phyloP scores from a whole-genome alignment of 1,140 invertebrate genomes.

The Polypedilum vanderplanki region DNA sequence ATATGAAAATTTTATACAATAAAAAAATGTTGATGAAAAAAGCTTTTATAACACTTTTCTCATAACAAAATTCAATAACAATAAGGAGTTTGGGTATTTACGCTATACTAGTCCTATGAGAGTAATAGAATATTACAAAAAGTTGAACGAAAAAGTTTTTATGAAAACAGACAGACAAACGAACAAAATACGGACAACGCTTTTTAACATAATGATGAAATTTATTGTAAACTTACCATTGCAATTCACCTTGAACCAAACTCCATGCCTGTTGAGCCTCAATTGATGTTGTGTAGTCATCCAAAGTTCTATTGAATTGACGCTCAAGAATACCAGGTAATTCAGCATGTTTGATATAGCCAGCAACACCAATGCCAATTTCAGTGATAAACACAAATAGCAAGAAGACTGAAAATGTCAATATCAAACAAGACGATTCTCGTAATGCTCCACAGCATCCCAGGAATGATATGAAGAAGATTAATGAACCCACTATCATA shows the following conservation, averaged over 20 bases:
- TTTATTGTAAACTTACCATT: conserved; percentile 46
- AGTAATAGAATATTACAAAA: too few species aligned
- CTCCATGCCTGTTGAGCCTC: conserved; percentile 63
- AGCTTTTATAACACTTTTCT: too few species aligned
- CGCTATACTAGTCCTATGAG: too few species aligned
- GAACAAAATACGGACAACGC: too few species aligned
- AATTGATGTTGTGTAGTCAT: conserved; percentile 53
- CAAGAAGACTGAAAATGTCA: conserved; percentile 79
- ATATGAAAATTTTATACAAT: too few species aligned
- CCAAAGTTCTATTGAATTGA: conserved; percentile 61
- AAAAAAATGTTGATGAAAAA: too few species aligned
- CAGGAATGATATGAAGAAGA: conserved; percentile 79
- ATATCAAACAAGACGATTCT: conserved; percentile 81
- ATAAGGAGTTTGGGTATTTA: too few species aligned
- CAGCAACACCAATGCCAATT: conserved; percentile 74
- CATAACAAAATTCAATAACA: too few species aligned
- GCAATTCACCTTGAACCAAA: conserved; percentile 69
- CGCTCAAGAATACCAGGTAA: conserved; percentile 57
- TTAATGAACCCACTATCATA: conserved; percentile 74
- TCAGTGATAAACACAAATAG: conserved; percentile 77
- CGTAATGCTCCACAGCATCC: conserved; percentile 82
- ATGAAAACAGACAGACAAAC: too few species aligned
- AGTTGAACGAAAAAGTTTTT: too few species aligned
- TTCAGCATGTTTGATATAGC: conserved; percentile 69
- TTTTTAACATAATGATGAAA: too few species aligned